Evolutionary conservation across 2,888 invertebrate species (phyloP), one percentile per base, ranked within the genome.

Genomic region (Hydropsyche betteni): DNA sequence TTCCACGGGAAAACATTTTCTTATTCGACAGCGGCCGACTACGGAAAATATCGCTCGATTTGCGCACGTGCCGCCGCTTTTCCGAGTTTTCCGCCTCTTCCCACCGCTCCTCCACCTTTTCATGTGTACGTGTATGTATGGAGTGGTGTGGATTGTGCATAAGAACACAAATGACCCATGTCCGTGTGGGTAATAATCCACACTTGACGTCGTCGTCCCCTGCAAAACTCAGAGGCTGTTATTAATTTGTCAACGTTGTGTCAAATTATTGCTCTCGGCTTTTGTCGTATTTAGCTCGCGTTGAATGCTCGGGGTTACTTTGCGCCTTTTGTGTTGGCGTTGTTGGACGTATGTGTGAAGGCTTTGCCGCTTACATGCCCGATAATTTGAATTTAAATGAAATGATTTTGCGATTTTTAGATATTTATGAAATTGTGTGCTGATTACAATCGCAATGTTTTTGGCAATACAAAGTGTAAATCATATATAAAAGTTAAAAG

Each of bases 141-240:
- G 44, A 44, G 10, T 64, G n/a, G 24, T 64, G 24, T 2, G 34
- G 64, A 36, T 36, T 64, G n/a, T 64, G 64, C 36, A 64, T 64
- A 12, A 64, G 64, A 36, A 64, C 64, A 64, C 36, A 64, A 64
- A 64, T 64, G 64, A 64, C 64, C 64, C 64, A 64, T 64, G 64
- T 64, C 64, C 64, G 64, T 36, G 33, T 10, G 6, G 44, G 44
- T 64, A 64, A 36, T 64, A 64, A 64, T 64, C 64, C 64, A 36
- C 64, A 64, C 64, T 64, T 64, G 64, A 64, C 64, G 34, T 55
- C 55, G 55, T 14, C 55, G 7, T 61, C 44, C 44, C 44, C 44
- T 44, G 44, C 44, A 4, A 61, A 61, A 61, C 14, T 14, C 58
- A 16, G 58, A 24, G 53, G 58, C 24, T 24, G 58, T 58, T 58